Percentiles rank a stretch among this genome's conserved stretches.
Evolutionary conservation across 2,888 invertebrate genomes (phyloP).

Genomic region (Drosophila austrosaltans): DNA sequence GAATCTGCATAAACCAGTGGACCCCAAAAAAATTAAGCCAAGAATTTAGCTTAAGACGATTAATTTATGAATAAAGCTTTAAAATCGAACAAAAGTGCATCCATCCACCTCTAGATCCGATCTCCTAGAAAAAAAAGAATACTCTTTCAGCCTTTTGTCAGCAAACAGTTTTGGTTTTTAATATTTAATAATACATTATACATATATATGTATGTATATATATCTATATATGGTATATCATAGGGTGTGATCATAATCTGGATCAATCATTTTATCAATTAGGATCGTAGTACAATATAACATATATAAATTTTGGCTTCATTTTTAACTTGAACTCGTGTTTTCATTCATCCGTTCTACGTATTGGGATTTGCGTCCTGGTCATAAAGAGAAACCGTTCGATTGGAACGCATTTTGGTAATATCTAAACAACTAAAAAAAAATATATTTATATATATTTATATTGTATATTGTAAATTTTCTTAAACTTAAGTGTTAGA

Average conservation of each 20-base stretch:
- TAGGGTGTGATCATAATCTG: constrained; percentile 17
- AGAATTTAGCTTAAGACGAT: constrained; percentile 61
- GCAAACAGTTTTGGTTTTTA: constrained; percentile 67
- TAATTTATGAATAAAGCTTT: constrained; percentile 81
- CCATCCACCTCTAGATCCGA: background rate
- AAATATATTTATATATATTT: background rate
- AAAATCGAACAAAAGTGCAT: constrained; percentile 38
- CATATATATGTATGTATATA: constrained; percentile 40
- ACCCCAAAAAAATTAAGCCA: constrained; percentile 35
- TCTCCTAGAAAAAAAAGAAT: background rate
- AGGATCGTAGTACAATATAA: constrained; percentile 54
- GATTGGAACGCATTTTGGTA: constrained; percentile 22
- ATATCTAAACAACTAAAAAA: constrained; percentile 35
- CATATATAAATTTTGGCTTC: constrained; percentile 72
- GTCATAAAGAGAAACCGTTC: constrained; percentile 29
- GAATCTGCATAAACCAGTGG: background rate
- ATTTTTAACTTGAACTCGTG: constrained; percentile 49
- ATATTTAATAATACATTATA: constrained; percentile 66
- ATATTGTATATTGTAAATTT: constrained; percentile 38
- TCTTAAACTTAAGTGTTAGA: constrained; percentile 35
- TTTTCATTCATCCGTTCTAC: constrained; percentile 41
- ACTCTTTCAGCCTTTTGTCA: constrained; percentile 40
- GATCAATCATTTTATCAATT: constrained; percentile 39
- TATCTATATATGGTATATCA: constrained; percentile 23
- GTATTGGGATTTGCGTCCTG: constrained; percentile 52